Evolutionary conservation across 2,888 invertebrate species (phyloP).

Genomic region (Neria commutata): DNA sequence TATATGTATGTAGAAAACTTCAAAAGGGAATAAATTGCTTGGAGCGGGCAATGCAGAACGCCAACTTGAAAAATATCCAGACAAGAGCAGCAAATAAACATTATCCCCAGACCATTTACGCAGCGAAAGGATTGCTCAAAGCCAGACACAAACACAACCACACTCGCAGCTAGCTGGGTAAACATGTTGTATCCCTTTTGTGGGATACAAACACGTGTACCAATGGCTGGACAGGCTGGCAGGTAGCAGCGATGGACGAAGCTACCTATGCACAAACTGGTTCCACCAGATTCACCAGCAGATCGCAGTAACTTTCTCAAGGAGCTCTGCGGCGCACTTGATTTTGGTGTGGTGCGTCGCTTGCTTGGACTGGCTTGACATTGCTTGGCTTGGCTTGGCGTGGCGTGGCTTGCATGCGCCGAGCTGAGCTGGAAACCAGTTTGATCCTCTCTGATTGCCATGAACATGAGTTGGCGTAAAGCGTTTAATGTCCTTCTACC

Average conservation of each 20-base stretch:
- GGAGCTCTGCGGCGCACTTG: too few species aligned
- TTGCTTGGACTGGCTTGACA: too few species aligned
- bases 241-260: neutral
- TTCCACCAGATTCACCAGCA: neutral
- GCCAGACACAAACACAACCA: neutral
- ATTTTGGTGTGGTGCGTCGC: neutral
- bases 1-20: too few species aligned
- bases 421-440: slow-evolving; percentile 1
- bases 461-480: slow-evolving; percentile 47
- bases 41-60: too few species aligned
- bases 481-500: slow-evolving; percentile 52
- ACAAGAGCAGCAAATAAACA: slow-evolving; percentile 1
- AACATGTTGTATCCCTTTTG: slow-evolving; percentile 12
- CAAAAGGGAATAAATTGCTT: too few species aligned
- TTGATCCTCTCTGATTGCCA: neutral
- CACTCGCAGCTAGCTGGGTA: neutral
- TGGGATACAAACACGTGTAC: neutral
- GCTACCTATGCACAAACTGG: neutral
- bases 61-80: too few species aligned
- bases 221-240: neutral
- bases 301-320: too few species aligned
- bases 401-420: too few species aligned
- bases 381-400: neutral
- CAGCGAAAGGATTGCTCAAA: slow-evolving; percentile 1
- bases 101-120: neutral